Evolutionary conservation across 2,113 vertebrate species (phyloP).

Genomic region (Perca schrenkii): DNA sequence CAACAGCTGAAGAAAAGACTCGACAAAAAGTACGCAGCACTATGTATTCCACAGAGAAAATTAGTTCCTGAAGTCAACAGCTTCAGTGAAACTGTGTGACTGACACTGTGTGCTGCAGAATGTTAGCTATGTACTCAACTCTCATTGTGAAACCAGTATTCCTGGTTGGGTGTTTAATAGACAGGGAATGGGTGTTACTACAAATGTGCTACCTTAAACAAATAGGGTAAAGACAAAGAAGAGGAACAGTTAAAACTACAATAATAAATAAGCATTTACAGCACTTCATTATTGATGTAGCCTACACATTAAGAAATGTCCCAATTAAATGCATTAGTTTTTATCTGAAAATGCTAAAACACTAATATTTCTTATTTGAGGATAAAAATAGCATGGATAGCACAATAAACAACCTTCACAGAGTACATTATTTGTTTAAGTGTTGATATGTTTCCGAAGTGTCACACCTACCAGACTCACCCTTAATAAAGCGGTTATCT

Average conservation of each 20-base stretch:
- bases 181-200: slow-evolving; percentile 44
- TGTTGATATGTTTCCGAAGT: not conserved
- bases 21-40: not conserved
- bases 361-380: not conserved
- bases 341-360: not conserved
- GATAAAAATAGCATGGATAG: not conserved
- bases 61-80: slow-evolving; percentile 39
- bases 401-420: not conserved
- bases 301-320: not conserved
- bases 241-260: not conserved
- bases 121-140: slow-evolving; percentile 75
- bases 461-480: not conserved
- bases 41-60: not conserved
- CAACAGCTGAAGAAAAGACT: not conserved
- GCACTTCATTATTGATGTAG: not conserved
- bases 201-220: slow-evolving; percentile 31
- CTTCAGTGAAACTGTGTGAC: slow-evolving; percentile 79
- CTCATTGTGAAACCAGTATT: slow-evolving; percentile 79
- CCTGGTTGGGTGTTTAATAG: slow-evolving; percentile 67
- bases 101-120: slow-evolving; percentile 68
- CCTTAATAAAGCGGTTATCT: not conserved
- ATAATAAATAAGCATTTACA: not conserved
- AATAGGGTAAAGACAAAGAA: slow-evolving; percentile 15
- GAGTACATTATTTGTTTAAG: not conserved
- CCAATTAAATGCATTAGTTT: not conserved